Evolutionary conservation across 2,113 vertebrate genomes (phyloP).

Genomic region (Pontoporia blainvillei): DNA sequence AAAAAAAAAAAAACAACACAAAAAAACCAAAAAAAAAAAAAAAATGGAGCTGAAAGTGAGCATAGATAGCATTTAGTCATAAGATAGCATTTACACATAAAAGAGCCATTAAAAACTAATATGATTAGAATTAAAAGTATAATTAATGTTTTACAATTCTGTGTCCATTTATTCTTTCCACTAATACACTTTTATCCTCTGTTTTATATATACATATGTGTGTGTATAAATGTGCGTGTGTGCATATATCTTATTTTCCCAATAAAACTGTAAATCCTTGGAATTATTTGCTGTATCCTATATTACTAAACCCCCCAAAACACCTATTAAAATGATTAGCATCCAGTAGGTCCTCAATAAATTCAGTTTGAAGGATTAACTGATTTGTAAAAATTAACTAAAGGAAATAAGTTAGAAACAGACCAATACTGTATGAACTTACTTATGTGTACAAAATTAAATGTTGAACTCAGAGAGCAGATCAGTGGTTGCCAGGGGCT

Average conservation of each 20-base stretch:
- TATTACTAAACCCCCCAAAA: background rate
- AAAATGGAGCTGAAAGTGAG: background rate
- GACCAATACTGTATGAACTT: background rate
- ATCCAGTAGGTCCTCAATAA: background rate
- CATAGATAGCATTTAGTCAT: background rate
- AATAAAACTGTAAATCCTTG: background rate
- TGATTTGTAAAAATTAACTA: background rate
- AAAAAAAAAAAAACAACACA: too few species aligned
- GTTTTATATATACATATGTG: background rate
- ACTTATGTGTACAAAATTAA: background rate
- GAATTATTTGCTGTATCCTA: background rate
- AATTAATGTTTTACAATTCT: background rate
- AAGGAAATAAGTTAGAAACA: background rate
- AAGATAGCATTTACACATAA: background rate
- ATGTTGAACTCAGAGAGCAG: background rate
- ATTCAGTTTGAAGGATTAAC: background rate
- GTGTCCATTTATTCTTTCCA: background rate
- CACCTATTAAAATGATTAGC: slow-evolving; percentile 12
- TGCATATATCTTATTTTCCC: background rate
- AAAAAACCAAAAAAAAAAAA: too few species aligned
- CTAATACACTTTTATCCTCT: background rate
- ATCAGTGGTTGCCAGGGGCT: background rate
- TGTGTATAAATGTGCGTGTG: background rate
- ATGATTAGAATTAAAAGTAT: background rate
- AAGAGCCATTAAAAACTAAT: background rate